phyloP scores from a whole-genome alignment of 2,888 invertebrate genomes.

The Aphrophora alni region DNA sequence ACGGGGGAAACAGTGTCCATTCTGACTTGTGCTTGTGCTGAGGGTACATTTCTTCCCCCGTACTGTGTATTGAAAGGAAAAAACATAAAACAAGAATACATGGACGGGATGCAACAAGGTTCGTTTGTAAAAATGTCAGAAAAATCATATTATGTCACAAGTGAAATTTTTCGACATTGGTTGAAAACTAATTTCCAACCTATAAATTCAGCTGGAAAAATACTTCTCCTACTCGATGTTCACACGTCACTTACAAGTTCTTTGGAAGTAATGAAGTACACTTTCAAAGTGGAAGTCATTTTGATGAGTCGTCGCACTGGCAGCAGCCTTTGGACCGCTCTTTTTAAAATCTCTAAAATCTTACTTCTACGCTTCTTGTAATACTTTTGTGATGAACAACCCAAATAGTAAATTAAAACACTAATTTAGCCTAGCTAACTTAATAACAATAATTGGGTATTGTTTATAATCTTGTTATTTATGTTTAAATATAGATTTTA shows the following conservation, averaged over 20 bases:
- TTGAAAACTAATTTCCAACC: conserved; percentile 2
- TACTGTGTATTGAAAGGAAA: conserved; percentile 9
- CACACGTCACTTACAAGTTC: conserved; percentile 14
- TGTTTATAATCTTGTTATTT: no score
- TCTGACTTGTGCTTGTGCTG: background rate
- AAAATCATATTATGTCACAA: conserved; percentile 2
- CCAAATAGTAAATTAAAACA: no score
- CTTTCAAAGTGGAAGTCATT: background rate
- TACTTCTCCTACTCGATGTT: background rate
- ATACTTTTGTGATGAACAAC: background rate
- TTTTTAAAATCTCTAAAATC: background rate
- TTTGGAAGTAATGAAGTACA: background rate
- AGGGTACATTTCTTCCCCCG: conserved; percentile 2
- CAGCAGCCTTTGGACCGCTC: conserved; percentile 10
- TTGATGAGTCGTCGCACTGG: background rate
- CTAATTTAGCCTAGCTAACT: no score
- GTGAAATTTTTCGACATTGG: conserved; percentile 11
- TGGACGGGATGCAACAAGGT: conserved; percentile 12
- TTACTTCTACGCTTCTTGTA: background rate
- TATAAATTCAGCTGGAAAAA: conserved; percentile 2
- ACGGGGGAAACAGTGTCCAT: background rate
- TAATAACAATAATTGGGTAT: no score
- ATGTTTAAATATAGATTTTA: no score
- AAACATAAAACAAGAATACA: background rate
- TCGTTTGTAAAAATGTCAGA: background rate